Base-by-base conservation (phyloP, 2,888 invertebrate species). In the Latheticus oryzae region DNA sequence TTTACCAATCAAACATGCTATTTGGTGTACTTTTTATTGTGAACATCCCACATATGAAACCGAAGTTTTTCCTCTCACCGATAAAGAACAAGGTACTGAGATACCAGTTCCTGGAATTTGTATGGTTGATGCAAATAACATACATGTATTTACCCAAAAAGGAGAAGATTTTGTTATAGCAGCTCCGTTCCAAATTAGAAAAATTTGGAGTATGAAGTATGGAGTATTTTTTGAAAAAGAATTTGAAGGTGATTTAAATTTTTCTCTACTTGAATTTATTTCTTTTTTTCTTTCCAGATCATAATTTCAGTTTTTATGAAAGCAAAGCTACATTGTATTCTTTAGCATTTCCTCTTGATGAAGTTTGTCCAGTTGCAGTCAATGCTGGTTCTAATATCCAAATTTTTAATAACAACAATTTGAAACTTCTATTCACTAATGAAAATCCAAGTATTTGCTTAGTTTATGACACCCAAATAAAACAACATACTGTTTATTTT, bases 311-410 rank as follows among this genome's bases (percentile, higher is more conserved):
- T 47, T 54, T 64, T 17, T 61, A 57, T 42, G 80, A 84, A 40
- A 80, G 82, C 0, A 81, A 91, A 71, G 92, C 95, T 0, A 87
- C 90, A 0, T 83, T 95, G 37, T 97, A 93, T 77, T 93, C 94
- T 4, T 79, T 97, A 54, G 84, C 89, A 0, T 95, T 96, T 82
- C 96, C 96, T 0, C 79, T 96, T 45, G 93, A 97, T 76, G 96
- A 97, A 79, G 89, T 95, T 15, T 88, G 90, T 50, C 96, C 96
- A 0, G 85, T 96, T 21, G 79, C 92, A 3, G 82, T 88, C 59
- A 89, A 88, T 72, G 86, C 88, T 8, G 82, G 85, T 58, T 81
- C 82, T 51, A 80, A 81, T 0, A 73, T 85, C 0, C 83, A 84
- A 48, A 84, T 87, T 65, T 82, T 87, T 58, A 86, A 84, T n/a